Percentiles rank a stretch among this genome's conserved stretches.
Conservation (phyloP, 2,888 invertebrate species). For the Criorhina ranunculi region DNA sequence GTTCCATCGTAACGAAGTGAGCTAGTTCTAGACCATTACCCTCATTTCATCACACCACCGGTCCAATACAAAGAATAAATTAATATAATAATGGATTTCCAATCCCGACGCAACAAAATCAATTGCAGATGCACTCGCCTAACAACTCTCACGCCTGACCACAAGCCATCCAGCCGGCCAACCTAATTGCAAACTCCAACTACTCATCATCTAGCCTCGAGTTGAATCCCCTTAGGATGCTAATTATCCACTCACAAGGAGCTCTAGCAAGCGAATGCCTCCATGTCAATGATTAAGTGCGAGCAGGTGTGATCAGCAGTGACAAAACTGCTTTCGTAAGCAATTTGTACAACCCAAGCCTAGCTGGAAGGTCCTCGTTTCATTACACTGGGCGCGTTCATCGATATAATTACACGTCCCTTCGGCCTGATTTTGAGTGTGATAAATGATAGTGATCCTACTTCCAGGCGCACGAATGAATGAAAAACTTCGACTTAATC, state of each 20-base stretch:
- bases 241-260: conserved; percentile 71
- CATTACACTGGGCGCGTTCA: conserved; percentile 21
- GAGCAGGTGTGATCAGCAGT: conserved; percentile 76
- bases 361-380: conserved; percentile 36
- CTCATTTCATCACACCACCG: conserved; percentile 45
- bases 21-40: neutral
- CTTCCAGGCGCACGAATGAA: conserved; percentile 38
- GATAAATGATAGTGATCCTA: conserved; percentile 74
- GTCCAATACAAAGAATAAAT: conserved; percentile 22
- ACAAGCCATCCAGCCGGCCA: conserved; percentile 39
- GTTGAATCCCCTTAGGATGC: conserved; percentile 55
- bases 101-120: conserved; percentile 22
- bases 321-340: conserved; percentile 74
- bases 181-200: conserved; percentile 66
- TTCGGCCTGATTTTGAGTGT: conserved; percentile 75
- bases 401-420: conserved; percentile 73
- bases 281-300: conserved; percentile 68
- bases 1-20: neutral
- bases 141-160: conserved; percentile 50
- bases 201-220: conserved; percentile 55
- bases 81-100: conserved; percentile 61
- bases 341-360: conserved; percentile 60
- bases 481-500: conserved; percentile 45
- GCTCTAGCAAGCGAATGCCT: conserved; percentile 21
- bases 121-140: conserved; percentile 51